These are phyloP conservation scores for Xyrauchen texanus DNA, from an alignment of 2,113 vertebrate genomes.

Conservation along the genomic window DNA sequence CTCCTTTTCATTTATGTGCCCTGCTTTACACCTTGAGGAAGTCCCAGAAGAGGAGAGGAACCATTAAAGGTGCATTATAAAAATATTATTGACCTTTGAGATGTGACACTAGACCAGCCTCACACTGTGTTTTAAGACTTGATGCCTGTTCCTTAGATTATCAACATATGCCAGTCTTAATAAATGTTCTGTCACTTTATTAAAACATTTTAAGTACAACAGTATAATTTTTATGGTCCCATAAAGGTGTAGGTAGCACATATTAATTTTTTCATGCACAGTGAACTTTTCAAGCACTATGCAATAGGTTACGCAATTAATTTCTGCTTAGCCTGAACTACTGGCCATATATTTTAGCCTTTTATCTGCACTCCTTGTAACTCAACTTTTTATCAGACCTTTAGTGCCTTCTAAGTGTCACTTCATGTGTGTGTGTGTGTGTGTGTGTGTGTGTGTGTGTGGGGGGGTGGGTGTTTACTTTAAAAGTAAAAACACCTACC, in stretches of 20 bases:
- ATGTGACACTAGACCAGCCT: slow-evolving; percentile 49
- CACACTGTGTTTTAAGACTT: slow-evolving; percentile 61
- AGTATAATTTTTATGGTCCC: slow-evolving; percentile 88
- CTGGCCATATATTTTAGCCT: slow-evolving; percentile 53
- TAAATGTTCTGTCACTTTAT: slow-evolving; percentile 92
- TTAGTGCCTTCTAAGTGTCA: neutral
- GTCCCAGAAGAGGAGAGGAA: slow-evolving; percentile 58
- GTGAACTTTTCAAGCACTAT: slow-evolving; percentile 92
- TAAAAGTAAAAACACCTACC: too few relatives aligned
- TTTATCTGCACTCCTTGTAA: slow-evolving; percentile 24
- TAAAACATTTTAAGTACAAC: slow-evolving; percentile 90
- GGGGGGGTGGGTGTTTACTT: too few relatives aligned
- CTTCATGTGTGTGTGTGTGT: slow-evolving; percentile 3
- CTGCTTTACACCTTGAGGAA: slow-evolving; percentile 57
- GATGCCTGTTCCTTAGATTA: slow-evolving; percentile 56
- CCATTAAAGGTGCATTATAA: slow-evolving; percentile 70
- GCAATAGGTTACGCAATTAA: slow-evolving; percentile 84
- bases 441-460: too few relatives aligned
- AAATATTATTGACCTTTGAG: slow-evolving; percentile 77
- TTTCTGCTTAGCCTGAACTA: slow-evolving; percentile 81
- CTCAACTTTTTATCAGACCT: slow-evolving; percentile 6
- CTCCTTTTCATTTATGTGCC: slow-evolving; percentile 1
- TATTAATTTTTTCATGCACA: slow-evolving; percentile 90
- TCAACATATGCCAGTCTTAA: slow-evolving; percentile 91
- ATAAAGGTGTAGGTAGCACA: slow-evolving; percentile 90